Percentiles rank a stretch among this genome's conserved stretches.
Evolutionary conservation across 2,888 invertebrate genomes (phyloP).

Genomic region (Erebia epiphron): DNA sequence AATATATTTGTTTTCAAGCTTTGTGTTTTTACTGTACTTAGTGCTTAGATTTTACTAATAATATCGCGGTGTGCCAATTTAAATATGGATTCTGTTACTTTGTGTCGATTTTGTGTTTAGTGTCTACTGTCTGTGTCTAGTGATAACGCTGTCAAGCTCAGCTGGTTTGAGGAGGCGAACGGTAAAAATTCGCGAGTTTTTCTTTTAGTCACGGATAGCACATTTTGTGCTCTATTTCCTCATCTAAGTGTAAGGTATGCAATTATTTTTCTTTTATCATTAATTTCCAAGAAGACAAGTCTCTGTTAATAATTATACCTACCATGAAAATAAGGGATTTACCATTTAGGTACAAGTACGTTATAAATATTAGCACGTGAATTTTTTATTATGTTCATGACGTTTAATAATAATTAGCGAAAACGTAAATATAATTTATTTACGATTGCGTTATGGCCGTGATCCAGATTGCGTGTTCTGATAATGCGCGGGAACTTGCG

Average conservation of each 20-base stretch:
- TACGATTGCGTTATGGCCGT: conserved; percentile 68
- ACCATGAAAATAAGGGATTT: not conserved
- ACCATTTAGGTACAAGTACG: not conserved
- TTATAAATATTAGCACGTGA: conserved; percentile 5
- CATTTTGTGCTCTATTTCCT: conserved; percentile 75
- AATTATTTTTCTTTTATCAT: conserved; percentile 58
- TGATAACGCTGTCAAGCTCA: conserved; percentile 79
- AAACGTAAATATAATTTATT: conserved; percentile 49
- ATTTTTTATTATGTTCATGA: conserved; percentile 17
- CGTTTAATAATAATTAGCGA: conserved; percentile 32
- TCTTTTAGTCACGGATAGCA: conserved; percentile 66
- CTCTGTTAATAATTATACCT: not conserved
- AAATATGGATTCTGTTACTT: conserved; percentile 16
- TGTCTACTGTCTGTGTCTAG: conserved; percentile 49
- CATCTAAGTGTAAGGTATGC: conserved; percentile 67
- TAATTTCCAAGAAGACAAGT: conserved; percentile 27
- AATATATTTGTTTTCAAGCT: conserved; percentile 28
- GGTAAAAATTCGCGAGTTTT: conserved; percentile 79
- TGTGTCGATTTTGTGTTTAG: conserved; percentile 46
- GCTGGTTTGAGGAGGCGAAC: conserved; percentile 80
- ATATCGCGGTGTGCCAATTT: conserved; percentile 3
- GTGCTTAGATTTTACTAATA: not conserved
- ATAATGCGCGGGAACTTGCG: conserved; percentile 79
- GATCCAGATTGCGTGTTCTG: conserved; percentile 78
- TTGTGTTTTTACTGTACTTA: conserved; percentile 5